Conservation (phyloP, 2,797 vertebrate species). For the Peromyscus melanophrys region DNA sequence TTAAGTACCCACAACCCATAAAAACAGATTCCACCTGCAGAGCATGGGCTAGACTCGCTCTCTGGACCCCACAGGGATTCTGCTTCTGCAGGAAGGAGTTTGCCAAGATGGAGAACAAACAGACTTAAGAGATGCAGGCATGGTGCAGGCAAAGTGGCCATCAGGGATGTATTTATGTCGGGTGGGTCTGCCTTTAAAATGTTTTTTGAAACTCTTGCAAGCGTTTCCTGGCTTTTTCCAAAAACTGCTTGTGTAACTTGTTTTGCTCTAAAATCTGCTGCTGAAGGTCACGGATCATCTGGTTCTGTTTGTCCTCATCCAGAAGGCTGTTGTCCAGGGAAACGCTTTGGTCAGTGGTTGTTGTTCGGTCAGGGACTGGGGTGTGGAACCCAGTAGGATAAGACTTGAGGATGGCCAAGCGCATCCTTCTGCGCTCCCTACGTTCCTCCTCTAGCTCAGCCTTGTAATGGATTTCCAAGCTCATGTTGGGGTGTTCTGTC, state of each 20-base stretch:
- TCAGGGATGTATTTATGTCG: not conserved
- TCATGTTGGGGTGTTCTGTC: not conserved
- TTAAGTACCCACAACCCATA: fast-evolving
- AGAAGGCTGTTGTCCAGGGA: fast-evolving
- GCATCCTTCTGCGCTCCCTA: fast-evolving
- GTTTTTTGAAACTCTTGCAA: slow-evolving; percentile 74
- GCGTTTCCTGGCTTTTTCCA: slow-evolving; percentile 75
- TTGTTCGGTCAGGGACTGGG: too few species aligned
- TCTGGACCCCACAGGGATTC: fast-evolving
- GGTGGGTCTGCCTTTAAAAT: not conserved
- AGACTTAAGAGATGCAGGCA: not conserved
- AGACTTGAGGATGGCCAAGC: not conserved
- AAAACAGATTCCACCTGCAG: not conserved
- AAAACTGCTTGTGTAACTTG: slow-evolving; percentile 71
- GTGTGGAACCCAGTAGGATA: fast-evolving
- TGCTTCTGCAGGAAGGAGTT: not conserved
- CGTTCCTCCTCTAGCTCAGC: not conserved
- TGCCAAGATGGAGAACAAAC: fast-evolving
- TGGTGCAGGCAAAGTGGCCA: fast-evolving
- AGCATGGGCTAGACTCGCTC: fast-evolving
- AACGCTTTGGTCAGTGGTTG: fast-evolving
- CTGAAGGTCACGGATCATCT: slow-evolving; percentile 54
- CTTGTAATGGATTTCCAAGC: slow-evolving; percentile 43
- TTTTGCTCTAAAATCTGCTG: slow-evolving; percentile 72
- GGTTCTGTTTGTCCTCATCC: not conserved